Evolutionary conservation across 1,140 invertebrate species (phyloP), one percentile per base, ranked within the genome.

Genomic region (Andrena cerasifolii): DNA sequence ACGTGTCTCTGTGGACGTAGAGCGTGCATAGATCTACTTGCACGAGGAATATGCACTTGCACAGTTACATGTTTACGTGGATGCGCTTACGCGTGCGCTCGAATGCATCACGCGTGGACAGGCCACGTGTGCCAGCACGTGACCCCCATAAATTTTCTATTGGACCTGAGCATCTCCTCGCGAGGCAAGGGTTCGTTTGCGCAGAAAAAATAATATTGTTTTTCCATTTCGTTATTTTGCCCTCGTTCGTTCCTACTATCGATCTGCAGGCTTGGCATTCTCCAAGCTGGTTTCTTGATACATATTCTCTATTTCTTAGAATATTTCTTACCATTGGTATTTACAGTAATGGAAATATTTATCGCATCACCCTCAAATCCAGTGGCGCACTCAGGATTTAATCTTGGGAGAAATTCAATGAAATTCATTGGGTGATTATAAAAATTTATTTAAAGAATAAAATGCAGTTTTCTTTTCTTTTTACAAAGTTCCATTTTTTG

Each of bases 101-200:
- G 21, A 26, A 54, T 31, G 78, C 67, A 68, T 80, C 61, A 72
- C 77, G 70, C 47, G 65, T 72, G 73, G 84, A 79, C 76, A 61
- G 58, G 80, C 79, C 88, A 86, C 89, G 89, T 87, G 89, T 73
- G 76, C 31, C n/a, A 72, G 59, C 89, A 89, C 89, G 87, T 84
- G 87, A 80, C 84, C 66, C 65, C 56, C 70, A 78, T 79, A 28
- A 51, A 54, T 61, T 74, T 79, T 45, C 33, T 36, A 51, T 82
- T 26, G 33, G 61, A 36, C 40, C 59, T 66, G 72, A 82, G 36
- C 36, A 68, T 65, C 72, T 87, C 62, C 33, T 51, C 43, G 54
- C 49, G 10, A 33, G 45, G 26, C 89, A 89, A 85, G 84, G 87
- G 82, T 87, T 83, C 79, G 54, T 47, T 62, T 26, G n/a, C 5